Base-by-base conservation (phyloP, 2,888 invertebrate species). In the Tiliacea citrago region DNA sequence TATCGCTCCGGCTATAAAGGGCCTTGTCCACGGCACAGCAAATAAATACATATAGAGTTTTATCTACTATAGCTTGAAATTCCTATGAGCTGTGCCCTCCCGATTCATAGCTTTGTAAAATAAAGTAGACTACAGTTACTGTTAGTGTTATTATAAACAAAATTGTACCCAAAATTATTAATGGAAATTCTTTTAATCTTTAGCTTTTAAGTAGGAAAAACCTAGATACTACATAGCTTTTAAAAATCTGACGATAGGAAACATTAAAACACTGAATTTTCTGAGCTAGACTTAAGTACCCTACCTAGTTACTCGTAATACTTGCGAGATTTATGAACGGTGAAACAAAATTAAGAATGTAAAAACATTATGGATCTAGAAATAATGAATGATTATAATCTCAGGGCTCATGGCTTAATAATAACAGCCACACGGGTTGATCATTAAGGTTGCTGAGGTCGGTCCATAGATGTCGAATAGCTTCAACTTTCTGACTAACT, bases 61-160 rank as follows among this genome's bases (percentile, higher is more conserved):
- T 57, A n/a, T 57, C 8, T 49, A 35, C 16, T 49, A 13, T 45
- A 66, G n/a, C 45, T 45, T 61, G 21, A 68, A 74, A 75, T 57
- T 73, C 9, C 51, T 49, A 60, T 53, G 16, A 47, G 21, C 51
- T 21, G 24, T 53, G 24, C 1, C 16, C 12, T 42, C 5, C 1
- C 7, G 24, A 51, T 73, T 35, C 9, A 2, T 39, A 39, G 39
- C 3, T 58, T 75, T 49, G 47, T 68, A 24, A 24, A 12, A 55
- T 39, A 9, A 62, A 4, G 21, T 61, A 7, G 24, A 12, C 16
- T 61, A 2, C 9, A 53, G 1, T 29, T 39, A 39, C 39, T 6
- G 16, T 29, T 55, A 55, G 61, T 55, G 61, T 29, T 55, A 2
- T 2, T 35, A 57, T 42, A 5, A n/a, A n/a, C 16, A 13, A 16